These are phyloP conservation scores for Mallotus villosus DNA, from an alignment of 2,797 vertebrate genomes.

Conservation along the genomic window DNA sequence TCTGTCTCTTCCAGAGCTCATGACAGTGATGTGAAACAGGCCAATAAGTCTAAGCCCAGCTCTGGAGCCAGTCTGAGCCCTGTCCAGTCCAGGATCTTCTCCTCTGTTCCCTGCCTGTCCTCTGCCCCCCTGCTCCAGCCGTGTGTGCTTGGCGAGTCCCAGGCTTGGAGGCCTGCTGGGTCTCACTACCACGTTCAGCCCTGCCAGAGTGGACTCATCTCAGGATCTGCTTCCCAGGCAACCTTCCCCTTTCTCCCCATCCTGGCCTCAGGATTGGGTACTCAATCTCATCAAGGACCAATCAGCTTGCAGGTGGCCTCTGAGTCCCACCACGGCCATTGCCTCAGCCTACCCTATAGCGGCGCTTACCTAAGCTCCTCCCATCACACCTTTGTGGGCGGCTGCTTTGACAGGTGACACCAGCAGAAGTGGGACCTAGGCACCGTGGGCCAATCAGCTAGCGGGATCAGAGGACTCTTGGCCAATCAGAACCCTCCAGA, in stretches of 20 bases:
- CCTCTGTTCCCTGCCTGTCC: slow-evolving; percentile 22
- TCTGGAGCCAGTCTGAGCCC: slow-evolving; percentile 22
- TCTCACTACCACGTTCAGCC: slow-evolving; percentile 36
- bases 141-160: slow-evolving; percentile 18
- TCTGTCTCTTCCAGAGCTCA: slow-evolving; percentile 57
- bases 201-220: slow-evolving; percentile 14
- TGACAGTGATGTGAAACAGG: slow-evolving; percentile 73
- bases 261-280: slow-evolving; percentile 44
- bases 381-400: slow-evolving; percentile 13
- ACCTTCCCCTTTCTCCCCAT: slow-evolving; percentile 36
- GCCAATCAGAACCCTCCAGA: too few species aligned
- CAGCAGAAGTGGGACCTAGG: neutral
- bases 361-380: slow-evolving; percentile 59
- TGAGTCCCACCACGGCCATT: slow-evolving; percentile 51
- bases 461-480: too few species aligned
- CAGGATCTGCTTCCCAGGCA: slow-evolving; percentile 13
- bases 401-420: slow-evolving; percentile 12
- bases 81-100: slow-evolving; percentile 5
- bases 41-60: slow-evolving; percentile 64
- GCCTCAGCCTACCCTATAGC: slow-evolving; percentile 48
- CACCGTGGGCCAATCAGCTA: neutral
- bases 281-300: slow-evolving; percentile 47
- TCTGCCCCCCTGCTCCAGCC: slow-evolving; percentile 17
- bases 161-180: slow-evolving; percentile 59
- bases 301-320: slow-evolving; percentile 62